These are phyloP conservation scores for Eulacestoma nigropectus DNA, from an alignment of 2,113 vertebrate species.

Conservation along the genomic window DNA sequence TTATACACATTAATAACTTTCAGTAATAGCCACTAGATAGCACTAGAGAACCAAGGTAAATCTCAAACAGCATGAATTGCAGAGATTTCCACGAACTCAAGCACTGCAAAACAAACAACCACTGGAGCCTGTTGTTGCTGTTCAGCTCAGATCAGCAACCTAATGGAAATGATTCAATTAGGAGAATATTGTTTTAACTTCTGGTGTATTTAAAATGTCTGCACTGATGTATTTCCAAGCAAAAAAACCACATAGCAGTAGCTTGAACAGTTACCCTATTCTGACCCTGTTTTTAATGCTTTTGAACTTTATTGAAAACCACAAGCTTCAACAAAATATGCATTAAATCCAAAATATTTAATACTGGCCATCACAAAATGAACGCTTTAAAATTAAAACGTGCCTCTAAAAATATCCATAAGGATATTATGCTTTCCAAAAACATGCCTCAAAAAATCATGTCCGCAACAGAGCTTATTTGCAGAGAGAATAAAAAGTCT, in stretches of 20 bases:
- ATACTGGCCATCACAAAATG: neutral
- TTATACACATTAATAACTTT: neutral
- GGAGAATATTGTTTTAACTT: neutral
- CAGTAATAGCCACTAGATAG: constrained; percentile 61
- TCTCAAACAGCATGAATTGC: neutral
- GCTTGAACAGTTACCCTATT: neutral
- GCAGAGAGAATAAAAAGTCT: neutral
- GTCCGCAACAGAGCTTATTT: neutral
- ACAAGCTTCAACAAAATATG: neutral
- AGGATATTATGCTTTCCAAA: neutral
- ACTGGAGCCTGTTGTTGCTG: neutral
- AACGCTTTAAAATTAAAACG: neutral
- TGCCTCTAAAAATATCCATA: neutral
- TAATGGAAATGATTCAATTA: neutral
- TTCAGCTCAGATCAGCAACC: neutral
- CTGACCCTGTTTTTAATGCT: neutral
- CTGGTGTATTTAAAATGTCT: neutral
- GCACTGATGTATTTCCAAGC: neutral
- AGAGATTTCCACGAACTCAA: fast-evolving
- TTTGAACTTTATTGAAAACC: neutral
- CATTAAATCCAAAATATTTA: neutral
- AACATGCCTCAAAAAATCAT: neutral
- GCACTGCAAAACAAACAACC: neutral
- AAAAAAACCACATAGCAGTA: neutral
- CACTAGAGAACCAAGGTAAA: constrained; percentile 51